Evolutionary conservation across 2,113 vertebrate genomes (phyloP), one percentile per base, ranked within the genome.

Genomic region (Petaurus breviceps): DNA sequence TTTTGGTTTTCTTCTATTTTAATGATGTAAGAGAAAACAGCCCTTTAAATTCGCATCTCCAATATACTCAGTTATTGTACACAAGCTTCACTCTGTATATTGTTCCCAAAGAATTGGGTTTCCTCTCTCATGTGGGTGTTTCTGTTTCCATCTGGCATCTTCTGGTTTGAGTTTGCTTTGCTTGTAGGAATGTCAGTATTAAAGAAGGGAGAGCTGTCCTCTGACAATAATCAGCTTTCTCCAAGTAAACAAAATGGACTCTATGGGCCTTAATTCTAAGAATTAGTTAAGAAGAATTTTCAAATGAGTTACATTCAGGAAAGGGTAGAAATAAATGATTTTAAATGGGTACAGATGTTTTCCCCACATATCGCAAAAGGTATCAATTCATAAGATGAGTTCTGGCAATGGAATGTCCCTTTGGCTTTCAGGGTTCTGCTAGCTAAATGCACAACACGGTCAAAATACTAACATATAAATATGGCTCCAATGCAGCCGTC

Each of bases 151-250:
- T 90, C 55, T 95, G 90, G 37, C 46, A 92, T 93, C 93, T 97
- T 95, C 93, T 95, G 96, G 46, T 95, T 97, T 96, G n/a, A 24
- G 89, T 92, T 95, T 97, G 50, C 51, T 94, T 92, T 97, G 68
- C 94, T 94, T 0, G 0, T 90, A 57, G n/a, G 54, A 97, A 95
- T 94, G 50, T 91, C 94, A 97, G 94, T 95, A n/a, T 91, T 26
- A 95, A 94, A 95, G 49, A 93, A 94, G 53, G 51, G 8, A 94
- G 68, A 90, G 0, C 92, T 89, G 96, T 95, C 43, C 53, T 95
- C 93, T 95, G 95, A 94, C 57, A 89, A 94, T 89, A 96, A 91
- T 96, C 91, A 93, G 0, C 6, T 23, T 47, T 22, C 77, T 61
- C 46, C 22, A 92, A 91, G 50, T 93, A 96, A 95, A 97, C 31